phyloP scores from a whole-genome alignment of 1,140 invertebrate genomes.

The Eupeodes corollae region DNA sequence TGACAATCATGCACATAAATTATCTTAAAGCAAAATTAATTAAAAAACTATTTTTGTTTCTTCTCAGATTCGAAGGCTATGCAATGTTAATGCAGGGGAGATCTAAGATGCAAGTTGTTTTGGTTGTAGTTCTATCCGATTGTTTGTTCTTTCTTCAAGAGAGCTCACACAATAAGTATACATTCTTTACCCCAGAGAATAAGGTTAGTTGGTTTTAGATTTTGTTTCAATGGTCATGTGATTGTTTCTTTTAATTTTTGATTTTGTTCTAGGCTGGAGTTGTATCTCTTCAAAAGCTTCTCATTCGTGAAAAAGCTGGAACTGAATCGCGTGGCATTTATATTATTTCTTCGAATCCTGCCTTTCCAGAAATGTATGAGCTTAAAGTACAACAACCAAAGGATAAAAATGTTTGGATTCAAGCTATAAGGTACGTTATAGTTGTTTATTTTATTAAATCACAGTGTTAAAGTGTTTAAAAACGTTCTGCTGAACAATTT shows the following conservation, averaged over 20 bases:
- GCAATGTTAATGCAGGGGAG: slow-evolving; percentile 74
- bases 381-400: slow-evolving; percentile 78
- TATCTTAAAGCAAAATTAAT: not conserved
- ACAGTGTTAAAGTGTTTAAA: too few species aligned
- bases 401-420: slow-evolving; percentile 81
- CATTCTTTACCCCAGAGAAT: slow-evolving; percentile 77
- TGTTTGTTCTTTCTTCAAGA: slow-evolving; percentile 85
- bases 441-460: too few species aligned
- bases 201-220: slow-evolving; percentile 47
- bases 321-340: slow-evolving; percentile 79
- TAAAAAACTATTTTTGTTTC: not conserved
- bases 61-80: slow-evolving; percentile 65
- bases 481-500: too few species aligned
- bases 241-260: slow-evolving; percentile 4
- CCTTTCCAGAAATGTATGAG: slow-evolving; percentile 91
- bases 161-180: slow-evolving; percentile 71
- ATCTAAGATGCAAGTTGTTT: slow-evolving; percentile 68
- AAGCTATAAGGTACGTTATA: slow-evolving; percentile 55
- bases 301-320: slow-evolving; percentile 86
- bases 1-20: not conserved
- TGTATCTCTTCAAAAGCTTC: slow-evolving; percentile 76
- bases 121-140: slow-evolving; percentile 82
- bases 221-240: not conserved
- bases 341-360: slow-evolving; percentile 74
- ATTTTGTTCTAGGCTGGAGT: slow-evolving; percentile 61